These are phyloP conservation scores for Pachliopta kotzebuea DNA, from an alignment of 2,888 invertebrate species.

Conservation along the genomic window DNA sequence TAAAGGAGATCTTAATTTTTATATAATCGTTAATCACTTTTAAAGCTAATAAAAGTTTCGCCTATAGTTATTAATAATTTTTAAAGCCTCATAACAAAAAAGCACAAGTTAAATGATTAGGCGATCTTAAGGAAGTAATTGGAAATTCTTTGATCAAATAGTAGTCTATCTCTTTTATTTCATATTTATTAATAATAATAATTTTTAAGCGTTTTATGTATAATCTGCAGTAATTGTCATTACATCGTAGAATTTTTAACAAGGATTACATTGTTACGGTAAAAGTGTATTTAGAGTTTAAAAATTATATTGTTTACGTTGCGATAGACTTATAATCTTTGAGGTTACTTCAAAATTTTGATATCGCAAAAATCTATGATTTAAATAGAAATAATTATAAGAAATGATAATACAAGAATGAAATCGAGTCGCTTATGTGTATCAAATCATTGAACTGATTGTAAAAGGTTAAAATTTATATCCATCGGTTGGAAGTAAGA, in stretches of 20 bases:
- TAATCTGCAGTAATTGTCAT: neutral
- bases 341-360: neutral
- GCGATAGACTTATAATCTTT: neutral
- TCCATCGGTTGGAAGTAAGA: neutral
- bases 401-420: neutral
- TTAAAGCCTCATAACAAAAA: neutral
- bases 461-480: conserved; percentile 2
- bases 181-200: neutral
- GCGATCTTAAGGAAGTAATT: neutral
- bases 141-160: neutral
- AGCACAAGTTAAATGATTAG: neutral
- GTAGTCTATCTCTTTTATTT: neutral
- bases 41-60: conserved; percentile 1
- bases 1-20: conserved; percentile 18
- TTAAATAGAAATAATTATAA: neutral
- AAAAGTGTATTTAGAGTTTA: neutral
- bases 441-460: neutral
- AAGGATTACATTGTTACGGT: neutral
- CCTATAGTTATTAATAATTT: conserved; percentile 14
- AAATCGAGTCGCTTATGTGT: neutral
- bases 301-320: neutral
- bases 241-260: neutral
- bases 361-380: neutral
- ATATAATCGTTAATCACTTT: conserved; percentile 22
- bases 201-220: neutral